Percentiles rank a stretch among this genome's conserved stretches.
These are phyloP conservation scores for Nemurella pictetii DNA, from an alignment of 2,888 invertebrate genomes.

Conservation along the genomic window DNA sequence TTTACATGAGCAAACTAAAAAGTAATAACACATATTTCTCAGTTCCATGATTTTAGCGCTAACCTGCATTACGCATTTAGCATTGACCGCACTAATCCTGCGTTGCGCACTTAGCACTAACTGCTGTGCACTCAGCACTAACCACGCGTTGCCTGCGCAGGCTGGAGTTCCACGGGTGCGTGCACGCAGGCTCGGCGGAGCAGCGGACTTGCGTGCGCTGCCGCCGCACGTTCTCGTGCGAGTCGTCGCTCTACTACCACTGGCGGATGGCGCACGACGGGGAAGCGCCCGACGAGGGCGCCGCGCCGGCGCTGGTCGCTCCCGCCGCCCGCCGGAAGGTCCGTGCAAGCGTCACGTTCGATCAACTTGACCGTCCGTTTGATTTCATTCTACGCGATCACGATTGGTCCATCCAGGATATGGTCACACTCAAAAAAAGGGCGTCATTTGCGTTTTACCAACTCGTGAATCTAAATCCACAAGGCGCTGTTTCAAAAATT, in stretches of 20 bases:
- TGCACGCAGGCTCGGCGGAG: background rate
- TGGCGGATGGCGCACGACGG: constrained; percentile 38
- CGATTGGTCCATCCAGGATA: constrained; percentile 34
- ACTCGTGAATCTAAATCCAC: too few species aligned
- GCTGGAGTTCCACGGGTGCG: background rate
- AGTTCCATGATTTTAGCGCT: too few species aligned
- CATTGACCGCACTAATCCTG: too few species aligned
- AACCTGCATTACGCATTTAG: too few species aligned
- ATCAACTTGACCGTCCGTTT: constrained; percentile 36
- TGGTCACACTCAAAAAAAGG: constrained; percentile 37
- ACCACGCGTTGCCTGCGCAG: too few species aligned
- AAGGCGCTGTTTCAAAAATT: too few species aligned
- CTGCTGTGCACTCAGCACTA: too few species aligned
- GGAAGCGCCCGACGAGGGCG: constrained; percentile 34
- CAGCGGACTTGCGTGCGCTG: background rate
- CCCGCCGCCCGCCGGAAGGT: background rate
- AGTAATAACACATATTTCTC: too few species aligned
- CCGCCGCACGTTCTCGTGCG: background rate
- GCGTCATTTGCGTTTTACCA: too few species aligned
- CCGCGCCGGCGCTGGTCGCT: constrained; percentile 33
- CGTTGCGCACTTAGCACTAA: too few species aligned
- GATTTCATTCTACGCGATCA: constrained; percentile 37
- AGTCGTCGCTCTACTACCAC: constrained; percentile 37
- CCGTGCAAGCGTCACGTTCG: constrained; percentile 33
- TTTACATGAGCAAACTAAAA: too few species aligned